Evolutionary conservation across 2,888 invertebrate species (phyloP).

Genomic region (Epiblema foenella): DNA sequence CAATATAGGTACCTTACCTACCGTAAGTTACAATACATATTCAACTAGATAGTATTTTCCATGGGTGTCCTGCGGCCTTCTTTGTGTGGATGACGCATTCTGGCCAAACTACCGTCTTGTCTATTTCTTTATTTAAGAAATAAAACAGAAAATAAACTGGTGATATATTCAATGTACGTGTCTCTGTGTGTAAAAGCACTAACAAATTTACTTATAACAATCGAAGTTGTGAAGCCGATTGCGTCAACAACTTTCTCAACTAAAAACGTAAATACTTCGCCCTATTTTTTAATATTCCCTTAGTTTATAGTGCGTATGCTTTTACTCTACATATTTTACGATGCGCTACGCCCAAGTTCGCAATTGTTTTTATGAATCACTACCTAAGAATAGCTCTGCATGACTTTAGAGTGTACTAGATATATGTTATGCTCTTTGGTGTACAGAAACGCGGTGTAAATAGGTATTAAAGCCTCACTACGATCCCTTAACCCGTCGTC

Average conservation of each 20-base stretch:
- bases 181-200: neutral
- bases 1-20: too few relatives aligned
- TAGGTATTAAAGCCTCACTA: neutral
- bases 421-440: too few relatives aligned
- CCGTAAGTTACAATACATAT: too few relatives aligned
- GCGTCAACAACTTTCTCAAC: neutral
- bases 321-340: slow-evolving; percentile 44
- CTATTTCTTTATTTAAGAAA: too few relatives aligned
- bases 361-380: slow-evolving; percentile 59
- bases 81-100: neutral
- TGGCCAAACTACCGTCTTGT: neutral
- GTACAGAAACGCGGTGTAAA: slow-evolving; percentile 36
- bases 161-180: too few relatives aligned
- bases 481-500: too few relatives aligned
- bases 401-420: slow-evolving; percentile 52
- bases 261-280: neutral
- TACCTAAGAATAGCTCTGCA: slow-evolving; percentile 57
- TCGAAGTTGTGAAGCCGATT: neutral
- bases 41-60: too few relatives aligned
- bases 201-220: neutral
- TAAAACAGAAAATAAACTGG: too few relatives aligned
- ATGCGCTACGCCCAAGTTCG: slow-evolving; percentile 44
- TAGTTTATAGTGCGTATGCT: slow-evolving; percentile 23
- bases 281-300: slow-evolving; percentile 7
- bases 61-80: too few relatives aligned